Percentiles rank a stretch among this genome's conserved stretches.
phyloP scores from a whole-genome alignment of 64 coral and sea anemone species.

The Montipora foliosa region DNA sequence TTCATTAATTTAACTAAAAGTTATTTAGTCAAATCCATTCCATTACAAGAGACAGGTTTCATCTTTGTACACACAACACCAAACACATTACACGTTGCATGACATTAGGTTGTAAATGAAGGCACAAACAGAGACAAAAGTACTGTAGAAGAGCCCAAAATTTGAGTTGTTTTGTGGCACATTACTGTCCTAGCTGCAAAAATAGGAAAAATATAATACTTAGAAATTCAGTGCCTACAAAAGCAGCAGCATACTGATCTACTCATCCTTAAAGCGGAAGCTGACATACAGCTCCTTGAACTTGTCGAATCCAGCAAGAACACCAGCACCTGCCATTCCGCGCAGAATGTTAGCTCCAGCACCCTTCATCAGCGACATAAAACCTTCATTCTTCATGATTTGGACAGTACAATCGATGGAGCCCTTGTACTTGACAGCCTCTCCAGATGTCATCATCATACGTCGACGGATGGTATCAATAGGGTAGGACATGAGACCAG shows the following conservation, averaged over 20 bases:
- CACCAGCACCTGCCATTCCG: constrained; percentile 98
- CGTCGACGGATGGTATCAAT: constrained; percentile 98
- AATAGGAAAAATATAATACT: constrained; percentile 1
- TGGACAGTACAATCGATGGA: constrained; percentile 94
- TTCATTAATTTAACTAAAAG: background rate
- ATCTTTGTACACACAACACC: constrained; percentile 27
- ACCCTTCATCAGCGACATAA: constrained; percentile 98
- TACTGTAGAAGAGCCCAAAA: constrained; percentile 24
- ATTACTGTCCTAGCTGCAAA: background rate
- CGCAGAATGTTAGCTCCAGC: constrained; percentile 96
- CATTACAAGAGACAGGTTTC: background rate
- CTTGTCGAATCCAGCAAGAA: constrained; percentile 98
- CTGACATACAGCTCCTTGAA: constrained; percentile 94
- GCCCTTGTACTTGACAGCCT: constrained; percentile 99
- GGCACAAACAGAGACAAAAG: background rate
- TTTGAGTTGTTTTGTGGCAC: background rate
- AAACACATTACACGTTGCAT: background rate
- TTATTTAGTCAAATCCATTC: background rate
- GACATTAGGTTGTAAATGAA: background rate
- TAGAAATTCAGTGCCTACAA: constrained; percentile 20
- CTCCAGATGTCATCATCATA: constrained; percentile 99
- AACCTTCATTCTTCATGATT: constrained; percentile 89
- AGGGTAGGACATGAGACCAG: constrained; percentile 92
- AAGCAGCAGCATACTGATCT: background rate
- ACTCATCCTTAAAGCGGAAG: constrained; percentile 75